Evolutionary conservation across 2,888 invertebrate species (phyloP).

Genomic region (Stictocephala bisonia): DNA sequence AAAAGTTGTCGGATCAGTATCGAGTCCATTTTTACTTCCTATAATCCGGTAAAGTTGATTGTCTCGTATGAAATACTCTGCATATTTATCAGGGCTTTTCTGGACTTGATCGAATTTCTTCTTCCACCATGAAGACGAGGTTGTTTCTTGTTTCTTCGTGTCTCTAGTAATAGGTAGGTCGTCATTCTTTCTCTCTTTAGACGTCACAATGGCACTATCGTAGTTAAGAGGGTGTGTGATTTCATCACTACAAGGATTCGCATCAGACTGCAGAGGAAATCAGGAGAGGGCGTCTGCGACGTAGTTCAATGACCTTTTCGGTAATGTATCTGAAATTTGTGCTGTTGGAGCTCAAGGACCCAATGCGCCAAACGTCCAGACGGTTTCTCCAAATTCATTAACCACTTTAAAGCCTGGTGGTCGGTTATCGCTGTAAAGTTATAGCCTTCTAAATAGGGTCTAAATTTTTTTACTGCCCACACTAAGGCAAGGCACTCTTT

Average conservation of each 20-base stretch:
- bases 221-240: no score
- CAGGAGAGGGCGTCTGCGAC: not conserved
- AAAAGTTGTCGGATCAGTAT: not conserved
- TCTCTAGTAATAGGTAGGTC: no score
- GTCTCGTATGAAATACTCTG: not conserved
- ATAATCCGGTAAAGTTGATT: not conserved
- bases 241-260: no score
- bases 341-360: conserved; percentile 3
- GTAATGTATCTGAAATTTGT: not conserved
- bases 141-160: no score
- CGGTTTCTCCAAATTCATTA: not conserved
- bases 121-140: not conserved
- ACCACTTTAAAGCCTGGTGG: conserved; percentile 50
- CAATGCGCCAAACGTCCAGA: not conserved
- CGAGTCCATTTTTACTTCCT: not conserved
- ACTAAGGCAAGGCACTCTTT: conserved; percentile 57
- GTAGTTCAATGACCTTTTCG: not conserved
- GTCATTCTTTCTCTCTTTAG: no score
- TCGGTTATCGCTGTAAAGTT: conserved; percentile 33
- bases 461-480: conserved; percentile 54
- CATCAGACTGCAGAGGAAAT: no score
- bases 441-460: conserved; percentile 57
- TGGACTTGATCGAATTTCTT: not conserved
- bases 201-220: no score
- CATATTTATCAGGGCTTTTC: not conserved